Base-by-base conservation (phyloP, 2,888 invertebrate species). In the Liposcelis brunnea region DNA sequence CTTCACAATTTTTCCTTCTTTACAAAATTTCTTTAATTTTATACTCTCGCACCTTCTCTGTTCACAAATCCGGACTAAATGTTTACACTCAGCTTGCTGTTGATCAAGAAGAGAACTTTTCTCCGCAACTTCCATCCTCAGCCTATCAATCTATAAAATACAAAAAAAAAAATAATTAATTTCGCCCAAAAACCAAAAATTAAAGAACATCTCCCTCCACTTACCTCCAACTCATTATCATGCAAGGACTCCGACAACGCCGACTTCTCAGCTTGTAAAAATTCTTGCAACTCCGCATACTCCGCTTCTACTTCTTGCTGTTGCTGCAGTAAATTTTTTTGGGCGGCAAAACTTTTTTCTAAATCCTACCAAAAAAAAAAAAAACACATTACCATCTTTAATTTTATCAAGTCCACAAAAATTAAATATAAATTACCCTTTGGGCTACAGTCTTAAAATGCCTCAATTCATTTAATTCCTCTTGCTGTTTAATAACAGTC, bases 231-330 rank as follows among this genome's bases (percentile, higher is more conserved):
- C 62, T 89, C 89, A 2, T 80, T 69, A 52, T 89, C 89, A 34
- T 76, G 74, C 36, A 89, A 66, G 1, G 85, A 79, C 57, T 87
- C 86, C 16, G 75, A 72, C 53, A 89, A 68, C 7, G 84, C 78
- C 4, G 75, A 72, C 55, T 87, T 87, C 64, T 90, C 89, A 8
- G 82, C 80, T 54, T 85, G 83, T 50, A 89, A 69, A 60, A 90
- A 90, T 58, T 89, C 87, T 59, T 86, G 84, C 65, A 89, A 69
- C 63, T 90, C 89, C 2, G 71, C 69, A 21, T 83, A 77, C 60
- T 89, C 89, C 15, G 72, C 72, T 60, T 89, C 86, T 18, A 80
- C 70, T 55, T 83, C 83, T 48, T 77, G 72, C 51, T 85, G 77
- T 52, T 86, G 80, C 51, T 79, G 77, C 46, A 80, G 65, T 38